phyloP scores from a whole-genome alignment of 2,113 vertebrate genomes.

The Tragulus kanchil region DNA sequence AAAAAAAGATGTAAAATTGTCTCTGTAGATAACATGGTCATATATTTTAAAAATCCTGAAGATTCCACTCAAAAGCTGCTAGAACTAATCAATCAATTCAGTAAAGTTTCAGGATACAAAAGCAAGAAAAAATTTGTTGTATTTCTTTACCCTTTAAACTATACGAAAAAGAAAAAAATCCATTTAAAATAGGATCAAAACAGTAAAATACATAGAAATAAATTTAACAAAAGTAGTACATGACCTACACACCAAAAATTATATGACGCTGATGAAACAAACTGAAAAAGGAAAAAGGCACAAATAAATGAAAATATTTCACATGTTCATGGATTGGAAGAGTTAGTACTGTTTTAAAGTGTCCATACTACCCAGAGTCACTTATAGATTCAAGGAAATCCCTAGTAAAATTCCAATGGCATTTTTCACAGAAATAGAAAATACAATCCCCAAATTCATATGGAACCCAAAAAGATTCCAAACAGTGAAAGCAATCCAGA shows the following conservation, averaged over 20 bases:
- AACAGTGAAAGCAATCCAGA: background rate
- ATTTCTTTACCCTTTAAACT: background rate
- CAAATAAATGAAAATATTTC: background rate
- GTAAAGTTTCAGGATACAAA: background rate
- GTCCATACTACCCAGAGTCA: background rate
- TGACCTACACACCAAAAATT: background rate
- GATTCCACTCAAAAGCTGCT: background rate
- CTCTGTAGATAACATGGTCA: background rate
- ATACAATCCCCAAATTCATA: background rate
- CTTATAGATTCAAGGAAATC: background rate
- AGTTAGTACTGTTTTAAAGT: background rate
- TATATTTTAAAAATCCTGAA: background rate
- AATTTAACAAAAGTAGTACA: background rate
- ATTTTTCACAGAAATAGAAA: background rate
- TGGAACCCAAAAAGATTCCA: background rate
- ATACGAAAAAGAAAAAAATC: background rate
- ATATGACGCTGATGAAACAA: background rate
- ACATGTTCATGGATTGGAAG: background rate
- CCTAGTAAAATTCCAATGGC: background rate
- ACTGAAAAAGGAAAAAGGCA: background rate
- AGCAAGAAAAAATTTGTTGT: background rate
- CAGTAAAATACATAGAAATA: background rate
- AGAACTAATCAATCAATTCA: background rate
- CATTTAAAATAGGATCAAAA: background rate
- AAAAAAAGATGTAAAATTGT: background rate